Evolutionary conservation across 2,113 vertebrate genomes (phyloP).

Genomic region (Leptobrachium leishanense): DNA sequence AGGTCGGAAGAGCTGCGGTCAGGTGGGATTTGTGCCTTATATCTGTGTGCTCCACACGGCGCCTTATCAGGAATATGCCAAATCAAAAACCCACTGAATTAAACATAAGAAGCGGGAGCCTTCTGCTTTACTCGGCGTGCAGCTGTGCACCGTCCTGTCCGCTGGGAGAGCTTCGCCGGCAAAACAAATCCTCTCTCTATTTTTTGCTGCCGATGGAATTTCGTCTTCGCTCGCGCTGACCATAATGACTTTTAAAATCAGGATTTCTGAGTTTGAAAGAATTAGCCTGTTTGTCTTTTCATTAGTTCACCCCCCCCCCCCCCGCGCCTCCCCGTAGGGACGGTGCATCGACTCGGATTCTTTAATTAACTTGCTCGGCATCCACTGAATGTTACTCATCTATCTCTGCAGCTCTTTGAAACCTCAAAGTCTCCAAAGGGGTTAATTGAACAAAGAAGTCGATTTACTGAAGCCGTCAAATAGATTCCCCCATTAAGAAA

Average conservation of each 20-base stretch:
- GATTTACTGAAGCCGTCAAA: neutral
- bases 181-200: neutral
- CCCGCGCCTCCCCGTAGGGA: neutral
- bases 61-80: constrained; percentile 17
- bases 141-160: constrained; percentile 27
- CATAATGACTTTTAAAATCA: constrained; percentile 32
- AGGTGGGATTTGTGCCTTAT: neutral
- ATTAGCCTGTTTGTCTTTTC: constrained; percentile 32
- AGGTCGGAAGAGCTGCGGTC: neutral
- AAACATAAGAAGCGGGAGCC: constrained; percentile 31
- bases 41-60: neutral
- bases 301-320: constrained; percentile 22
- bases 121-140: constrained; percentile 23
- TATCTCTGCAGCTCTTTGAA: neutral
- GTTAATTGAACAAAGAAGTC: constrained; percentile 22
- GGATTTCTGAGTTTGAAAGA: constrained; percentile 22
- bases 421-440: neutral
- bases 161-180: constrained; percentile 5
- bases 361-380: constrained; percentile 37
- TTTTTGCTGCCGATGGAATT: constrained; percentile 4
- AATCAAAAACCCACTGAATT: constrained; percentile 21
- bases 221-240: neutral
- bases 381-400: constrained; percentile 17
- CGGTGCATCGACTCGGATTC: constrained; percentile 18
- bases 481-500: neutral